These are phyloP conservation scores for Diabrotica virgifera DNA, from an alignment of 1,140 invertebrate species.

Conservation along the genomic window DNA sequence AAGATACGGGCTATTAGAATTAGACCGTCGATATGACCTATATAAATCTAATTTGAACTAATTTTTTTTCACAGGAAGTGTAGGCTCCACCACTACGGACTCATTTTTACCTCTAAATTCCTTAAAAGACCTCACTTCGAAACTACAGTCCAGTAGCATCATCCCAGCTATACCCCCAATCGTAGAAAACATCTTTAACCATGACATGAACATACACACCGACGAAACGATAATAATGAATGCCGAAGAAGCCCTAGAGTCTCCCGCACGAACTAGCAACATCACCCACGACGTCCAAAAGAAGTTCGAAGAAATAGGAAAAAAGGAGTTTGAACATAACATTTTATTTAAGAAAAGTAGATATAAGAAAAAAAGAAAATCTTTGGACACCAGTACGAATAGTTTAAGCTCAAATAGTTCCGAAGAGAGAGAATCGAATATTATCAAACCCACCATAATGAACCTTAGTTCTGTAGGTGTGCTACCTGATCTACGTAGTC, in stretches of 20 bases:
- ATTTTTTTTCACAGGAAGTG: conserved; percentile 6
- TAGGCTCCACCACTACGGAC: conserved; percentile 27
- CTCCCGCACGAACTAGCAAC: conserved; percentile 42
- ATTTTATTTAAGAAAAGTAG: conserved; percentile 52
- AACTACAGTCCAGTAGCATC: conserved; percentile 37
- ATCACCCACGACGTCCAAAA: conserved; percentile 24
- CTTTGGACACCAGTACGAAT: conserved; percentile 27
- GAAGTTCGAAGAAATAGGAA: conserved; percentile 51
- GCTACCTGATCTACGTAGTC: conserved; percentile 50
- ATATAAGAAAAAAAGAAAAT: conserved; percentile 44
- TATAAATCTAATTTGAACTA: conserved; percentile 6
- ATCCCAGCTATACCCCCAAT: conserved; percentile 37
- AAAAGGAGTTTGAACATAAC: conserved; percentile 57
- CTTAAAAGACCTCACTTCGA: conserved; percentile 38
- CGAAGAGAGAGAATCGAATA: conserved; percentile 31
- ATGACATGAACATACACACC: conserved; percentile 38
- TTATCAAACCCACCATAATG: conserved; percentile 43
- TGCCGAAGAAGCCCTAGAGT: conserved; percentile 56
- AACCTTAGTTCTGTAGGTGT: conserved; percentile 49
- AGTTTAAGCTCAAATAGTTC: conserved; percentile 38
- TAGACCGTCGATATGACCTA: too few species aligned
- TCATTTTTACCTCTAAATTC: conserved; percentile 35
- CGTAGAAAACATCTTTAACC: conserved; percentile 23
- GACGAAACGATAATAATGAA: conserved; percentile 49
- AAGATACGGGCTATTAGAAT: too few species aligned